phyloP scores from a whole-genome alignment of 2,888 invertebrate species.

The Meliscaeva auricollis region DNA sequence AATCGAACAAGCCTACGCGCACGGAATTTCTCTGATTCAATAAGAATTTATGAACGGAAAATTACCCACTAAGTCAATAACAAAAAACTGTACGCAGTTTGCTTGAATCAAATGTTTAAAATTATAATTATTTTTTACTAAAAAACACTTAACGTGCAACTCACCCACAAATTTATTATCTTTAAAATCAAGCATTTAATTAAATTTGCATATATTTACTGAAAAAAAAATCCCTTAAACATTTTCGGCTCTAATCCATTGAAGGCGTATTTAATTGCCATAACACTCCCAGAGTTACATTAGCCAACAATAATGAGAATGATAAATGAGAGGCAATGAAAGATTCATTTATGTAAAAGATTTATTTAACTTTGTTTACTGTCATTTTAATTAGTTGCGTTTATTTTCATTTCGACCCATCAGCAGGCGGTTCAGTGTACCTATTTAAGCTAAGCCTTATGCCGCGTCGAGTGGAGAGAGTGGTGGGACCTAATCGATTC shows the following conservation, averaged over 20 bases:
- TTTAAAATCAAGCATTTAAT: neutral
- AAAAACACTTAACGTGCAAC: too few species aligned
- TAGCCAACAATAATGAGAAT: neutral
- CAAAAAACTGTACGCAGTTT: too few species aligned
- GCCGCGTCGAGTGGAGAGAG: neutral
- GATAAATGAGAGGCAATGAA: constrained; percentile 47
- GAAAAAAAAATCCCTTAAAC: neutral
- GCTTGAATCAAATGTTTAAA: too few species aligned
- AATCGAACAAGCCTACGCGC: too few species aligned
- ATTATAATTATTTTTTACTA: too few species aligned
- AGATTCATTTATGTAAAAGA: constrained; percentile 52
- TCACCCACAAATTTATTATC: too few species aligned
- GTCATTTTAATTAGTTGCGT: constrained; percentile 51
- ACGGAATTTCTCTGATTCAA: too few species aligned
- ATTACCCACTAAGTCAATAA: too few species aligned
- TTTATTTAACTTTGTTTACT: constrained; percentile 65
- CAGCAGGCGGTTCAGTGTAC: constrained; percentile 3
- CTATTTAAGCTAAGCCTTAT: neutral
- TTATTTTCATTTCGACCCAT: constrained; percentile 58
- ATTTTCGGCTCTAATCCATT: constrained; percentile 22
- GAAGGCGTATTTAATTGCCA: constrained; percentile 28
- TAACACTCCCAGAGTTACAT: constrained; percentile 7
- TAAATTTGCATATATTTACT: neutral
- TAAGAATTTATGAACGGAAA: too few species aligned
- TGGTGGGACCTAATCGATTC: constrained; percentile 45